Evolutionary conservation across 1,140 invertebrate genomes (phyloP).

Genomic region (Rhynchophorus ferrugineus): DNA sequence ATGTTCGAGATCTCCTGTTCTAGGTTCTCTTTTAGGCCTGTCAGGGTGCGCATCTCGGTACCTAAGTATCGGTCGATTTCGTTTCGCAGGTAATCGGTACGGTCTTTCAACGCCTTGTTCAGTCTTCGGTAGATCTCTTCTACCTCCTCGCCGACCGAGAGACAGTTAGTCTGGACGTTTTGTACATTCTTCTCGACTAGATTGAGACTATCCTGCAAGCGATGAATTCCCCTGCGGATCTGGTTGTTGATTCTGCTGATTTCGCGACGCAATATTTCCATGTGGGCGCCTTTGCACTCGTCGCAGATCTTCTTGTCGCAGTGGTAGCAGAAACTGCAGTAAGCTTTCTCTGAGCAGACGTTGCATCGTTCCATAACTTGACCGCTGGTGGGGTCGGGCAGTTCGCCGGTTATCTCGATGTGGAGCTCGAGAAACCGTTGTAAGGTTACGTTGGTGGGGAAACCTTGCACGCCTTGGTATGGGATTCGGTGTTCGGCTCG

Average conservation of each 20-base stretch:
- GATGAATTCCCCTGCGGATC: conserved; percentile 75
- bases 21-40: conserved; percentile 83
- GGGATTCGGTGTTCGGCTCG: conserved; percentile 94
- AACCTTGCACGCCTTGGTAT: conserved; percentile 87
- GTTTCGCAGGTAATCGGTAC: conserved; percentile 77
- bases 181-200: conserved; percentile 79
- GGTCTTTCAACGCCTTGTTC: conserved; percentile 84
- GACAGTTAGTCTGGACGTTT: conserved; percentile 76
- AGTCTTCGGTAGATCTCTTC: conserved; percentile 85
- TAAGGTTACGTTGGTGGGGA: conserved; percentile 93
- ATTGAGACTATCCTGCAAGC: conserved; percentile 74
- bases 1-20: conserved; percentile 90
- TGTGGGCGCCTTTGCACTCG: conserved; percentile 87
- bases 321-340: conserved; percentile 81
- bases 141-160: conserved; percentile 81
- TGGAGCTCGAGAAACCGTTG: conserved; percentile 92
- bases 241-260: conserved; percentile 90
- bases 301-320: conserved; percentile 91
- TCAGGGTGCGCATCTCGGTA: conserved; percentile 73
- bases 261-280: conserved; percentile 91
- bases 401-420: conserved; percentile 86
- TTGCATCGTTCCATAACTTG: conserved; percentile 80
- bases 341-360: conserved; percentile 92
- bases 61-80: conserved; percentile 85
- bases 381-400: conserved; percentile 79